Base-by-base conservation (phyloP, 1,140 invertebrate species). In the Cotesia glomerata region DNA sequence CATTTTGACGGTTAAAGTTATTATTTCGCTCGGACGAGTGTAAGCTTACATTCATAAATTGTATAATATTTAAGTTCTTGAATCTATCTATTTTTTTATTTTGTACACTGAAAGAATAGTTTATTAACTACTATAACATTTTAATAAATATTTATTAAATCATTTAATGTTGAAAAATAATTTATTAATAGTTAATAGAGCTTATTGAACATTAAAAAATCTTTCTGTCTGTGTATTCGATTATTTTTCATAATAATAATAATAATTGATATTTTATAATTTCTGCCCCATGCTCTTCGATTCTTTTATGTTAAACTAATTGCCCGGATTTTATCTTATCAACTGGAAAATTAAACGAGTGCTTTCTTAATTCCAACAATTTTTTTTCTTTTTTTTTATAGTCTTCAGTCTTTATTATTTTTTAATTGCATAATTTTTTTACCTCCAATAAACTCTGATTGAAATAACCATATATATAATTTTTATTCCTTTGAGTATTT, bases 301-400 rank as follows among this genome's bases (percentile, higher is more conserved):
- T 35, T 45, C 36, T 5, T 39, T 36, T 45, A 11, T 45, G 34
- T 59, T 39, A 39, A 70, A 76, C 79, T 80, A 80, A 81, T 81
- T 77, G 76, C 73, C 54, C 11, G 54, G 71, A 74, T 74, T 72
- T 67, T 59, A 69, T 73, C 80, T 80, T 78, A 78, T 78, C 77
- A 74, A 72, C 66, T 62, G 70, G 70, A 72, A 72, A 75, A 75
- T 72, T 52, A 56, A 64, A 72, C 54, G 65, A 45, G 65, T 49
- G 66, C 35, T 58, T 65, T 35, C 64, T 75, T 75, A 72, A 52
- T 45, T 68, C 39, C 52, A 34, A 56, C 18, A 32, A 56, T 54
- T 67, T 16, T 32, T 74, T 56, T 16, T 18, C 32, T 59, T 69
- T 59, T 71, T 35, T 56, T 26, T 26, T 26, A 26, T 32, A 58